phyloP scores from a whole-genome alignment of 2,797 vertebrate species.

The Tadarida brasiliensis region DNA sequence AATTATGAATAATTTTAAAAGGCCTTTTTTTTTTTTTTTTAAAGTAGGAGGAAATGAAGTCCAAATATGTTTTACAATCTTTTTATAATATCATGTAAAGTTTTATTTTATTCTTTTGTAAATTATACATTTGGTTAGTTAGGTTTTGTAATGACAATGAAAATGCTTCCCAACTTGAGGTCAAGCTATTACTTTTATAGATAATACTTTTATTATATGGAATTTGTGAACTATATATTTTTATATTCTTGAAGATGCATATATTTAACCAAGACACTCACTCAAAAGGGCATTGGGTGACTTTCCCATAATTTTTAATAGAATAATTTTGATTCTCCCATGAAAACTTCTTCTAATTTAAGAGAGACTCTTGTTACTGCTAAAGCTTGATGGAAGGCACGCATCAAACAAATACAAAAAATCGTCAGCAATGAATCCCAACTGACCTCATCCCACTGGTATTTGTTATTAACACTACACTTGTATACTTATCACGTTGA shows the following conservation, averaged over 20 bases:
- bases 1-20: conserved; percentile 34
- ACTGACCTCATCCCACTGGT: not conserved
- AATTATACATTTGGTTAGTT: conserved; percentile 40
- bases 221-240: conserved; percentile 69
- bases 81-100: conserved; percentile 20
- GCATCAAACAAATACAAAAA: conserved; percentile 55
- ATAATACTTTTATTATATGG: conserved; percentile 58
- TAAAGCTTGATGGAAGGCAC: conserved; percentile 62
- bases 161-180: conserved; percentile 6
- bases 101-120: conserved; percentile 64
- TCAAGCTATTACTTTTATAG: conserved; percentile 36
- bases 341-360: conserved; percentile 66
- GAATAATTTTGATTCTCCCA: conserved; percentile 65
- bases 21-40: not conserved
- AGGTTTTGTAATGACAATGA: conserved; percentile 16
- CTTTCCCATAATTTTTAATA: conserved; percentile 69
- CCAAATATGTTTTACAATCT: conserved; percentile 27
- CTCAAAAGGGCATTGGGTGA: conserved; percentile 27
- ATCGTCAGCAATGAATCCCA: not conserved
- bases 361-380: conserved; percentile 41
- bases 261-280: conserved; percentile 49
- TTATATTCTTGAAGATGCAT: conserved; percentile 70
- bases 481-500: not conserved
- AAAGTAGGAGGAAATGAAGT: not conserved
- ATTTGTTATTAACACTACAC: not conserved